These are phyloP conservation scores for Chrosomus eos DNA, from an alignment of 2,797 vertebrate species.

Conservation along the genomic window DNA sequence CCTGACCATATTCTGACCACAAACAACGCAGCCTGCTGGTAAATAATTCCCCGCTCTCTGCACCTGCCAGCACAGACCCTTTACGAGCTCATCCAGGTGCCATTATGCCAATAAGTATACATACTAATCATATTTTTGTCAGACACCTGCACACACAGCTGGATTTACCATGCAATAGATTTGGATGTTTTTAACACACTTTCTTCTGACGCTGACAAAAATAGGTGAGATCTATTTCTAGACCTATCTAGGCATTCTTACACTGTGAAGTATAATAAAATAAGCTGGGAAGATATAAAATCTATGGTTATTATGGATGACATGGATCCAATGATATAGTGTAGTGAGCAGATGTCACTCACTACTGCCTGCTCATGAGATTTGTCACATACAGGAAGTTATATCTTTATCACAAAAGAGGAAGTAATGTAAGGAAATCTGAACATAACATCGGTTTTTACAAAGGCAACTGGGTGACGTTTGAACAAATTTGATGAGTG, in stretches of 20 bases:
- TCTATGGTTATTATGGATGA: constrained; percentile 2
- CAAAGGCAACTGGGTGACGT: not conserved
- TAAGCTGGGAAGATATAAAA: not conserved
- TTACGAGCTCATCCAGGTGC: constrained; percentile 20
- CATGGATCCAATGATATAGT: not conserved
- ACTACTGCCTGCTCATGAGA: constrained; percentile 38
- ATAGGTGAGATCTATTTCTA: not conserved
- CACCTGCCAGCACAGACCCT: constrained; percentile 50
- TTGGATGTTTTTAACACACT: constrained; percentile 10
- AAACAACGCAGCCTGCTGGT: constrained; percentile 16
- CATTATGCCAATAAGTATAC: constrained; percentile 15
- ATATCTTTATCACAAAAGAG: constrained; percentile 39
- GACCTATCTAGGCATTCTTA: not conserved
- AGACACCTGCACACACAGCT: constrained; percentile 58
- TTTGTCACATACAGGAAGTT: constrained; percentile 48
- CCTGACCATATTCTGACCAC: constrained; percentile 46
- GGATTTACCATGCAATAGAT: constrained; percentile 28
- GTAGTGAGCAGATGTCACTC: constrained; percentile 23
- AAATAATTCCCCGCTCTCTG: constrained; percentile 53
- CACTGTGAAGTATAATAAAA: not conserved
- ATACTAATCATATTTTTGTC: constrained; percentile 3
- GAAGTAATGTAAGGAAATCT: constrained; percentile 36
- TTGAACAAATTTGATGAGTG: constrained; percentile 17
- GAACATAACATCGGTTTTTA: constrained; percentile 11
- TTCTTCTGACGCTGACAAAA: not conserved